Percentiles rank a stretch among this genome's conserved stretches.
Evolutionary conservation across 2,888 invertebrate species (phyloP).

Genomic region (Craniophora ligustri): DNA sequence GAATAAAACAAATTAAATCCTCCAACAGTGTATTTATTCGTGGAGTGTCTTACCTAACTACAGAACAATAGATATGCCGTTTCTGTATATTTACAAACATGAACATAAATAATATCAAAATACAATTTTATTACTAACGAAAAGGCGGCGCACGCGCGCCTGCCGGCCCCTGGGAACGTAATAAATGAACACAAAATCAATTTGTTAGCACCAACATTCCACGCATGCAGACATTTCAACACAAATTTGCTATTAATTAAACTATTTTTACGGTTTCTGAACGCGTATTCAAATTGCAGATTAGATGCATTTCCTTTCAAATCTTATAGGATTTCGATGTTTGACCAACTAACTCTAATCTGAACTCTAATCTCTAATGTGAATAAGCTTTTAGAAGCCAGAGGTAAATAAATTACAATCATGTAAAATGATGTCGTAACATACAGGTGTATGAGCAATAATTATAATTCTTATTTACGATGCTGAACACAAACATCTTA

Average conservation of each 20-base stretch:
- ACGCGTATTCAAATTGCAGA: background rate
- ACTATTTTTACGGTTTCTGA: constrained; percentile 27
- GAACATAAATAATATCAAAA: constrained; percentile 88
- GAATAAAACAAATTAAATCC: constrained; percentile 67
- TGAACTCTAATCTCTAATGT: too few species aligned
- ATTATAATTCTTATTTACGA: constrained; percentile 12
- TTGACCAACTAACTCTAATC: too few species aligned
- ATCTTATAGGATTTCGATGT: too few species aligned
- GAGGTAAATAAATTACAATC: constrained; percentile 18
- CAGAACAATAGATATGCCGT: constrained; percentile 86
- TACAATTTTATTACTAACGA: constrained; percentile 71
- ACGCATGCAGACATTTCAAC: constrained; percentile 53
- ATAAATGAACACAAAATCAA: constrained; percentile 71
- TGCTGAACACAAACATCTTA: background rate
- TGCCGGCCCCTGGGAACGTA: constrained; percentile 52
- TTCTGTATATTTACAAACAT: constrained; percentile 86
- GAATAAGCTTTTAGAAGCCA: too few species aligned
- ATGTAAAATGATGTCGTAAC: constrained; percentile 5
- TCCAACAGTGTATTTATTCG: constrained; percentile 81
- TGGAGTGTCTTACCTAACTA: constrained; percentile 78
- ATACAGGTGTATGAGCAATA: background rate
- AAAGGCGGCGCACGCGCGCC: constrained; percentile 34
- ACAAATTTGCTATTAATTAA: constrained; percentile 44
- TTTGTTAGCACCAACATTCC: constrained; percentile 70
- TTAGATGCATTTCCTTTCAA: too few species aligned